These are phyloP conservation scores for Metopia argyrocephala DNA, from an alignment of 2,888 invertebrate species.

Conservation along the genomic window DNA sequence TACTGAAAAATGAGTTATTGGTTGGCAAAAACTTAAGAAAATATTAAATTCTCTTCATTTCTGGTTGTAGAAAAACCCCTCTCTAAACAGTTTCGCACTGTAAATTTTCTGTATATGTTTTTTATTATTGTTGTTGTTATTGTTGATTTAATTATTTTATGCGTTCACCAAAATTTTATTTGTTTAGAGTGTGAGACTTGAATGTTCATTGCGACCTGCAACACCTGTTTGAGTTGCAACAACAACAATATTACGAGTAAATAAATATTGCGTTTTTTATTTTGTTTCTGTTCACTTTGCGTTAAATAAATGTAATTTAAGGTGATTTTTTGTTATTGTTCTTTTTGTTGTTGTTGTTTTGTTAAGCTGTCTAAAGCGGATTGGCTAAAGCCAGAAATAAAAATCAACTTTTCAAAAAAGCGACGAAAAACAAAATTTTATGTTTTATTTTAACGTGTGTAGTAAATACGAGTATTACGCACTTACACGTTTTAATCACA, in stretches of 20 bases:
- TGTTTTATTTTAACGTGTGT: too few relatives aligned
- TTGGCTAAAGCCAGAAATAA: constrained; percentile 61
- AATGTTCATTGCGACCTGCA: constrained; percentile 55
- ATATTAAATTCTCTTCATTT: too few relatives aligned
- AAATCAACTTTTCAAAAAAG: constrained; percentile 62
- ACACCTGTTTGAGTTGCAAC: constrained; percentile 60
- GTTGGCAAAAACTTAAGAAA: too few relatives aligned
- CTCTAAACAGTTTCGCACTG: background rate
- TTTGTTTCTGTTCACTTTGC: background rate
- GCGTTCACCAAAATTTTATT: constrained; percentile 49
- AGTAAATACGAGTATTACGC: background rate
- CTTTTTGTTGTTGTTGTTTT: constrained; percentile 3
- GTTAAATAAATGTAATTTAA: constrained; percentile 60
- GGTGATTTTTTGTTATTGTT: constrained; percentile 56
- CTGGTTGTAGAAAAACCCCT: background rate
- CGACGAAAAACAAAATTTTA: background rate
- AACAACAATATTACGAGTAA: constrained; percentile 5
- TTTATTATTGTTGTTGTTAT: constrained; percentile 1
- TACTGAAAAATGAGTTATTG: too few relatives aligned
- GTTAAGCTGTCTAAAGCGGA: constrained; percentile 64
- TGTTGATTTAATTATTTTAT: constrained; percentile 9
- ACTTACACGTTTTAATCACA: background rate
- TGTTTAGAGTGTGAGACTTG: constrained; percentile 22
- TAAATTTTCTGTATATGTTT: background rate
- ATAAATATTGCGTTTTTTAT: background rate